phyloP scores from a whole-genome alignment of 2,113 vertebrate genomes.

The Microtus richardsoni region DNA sequence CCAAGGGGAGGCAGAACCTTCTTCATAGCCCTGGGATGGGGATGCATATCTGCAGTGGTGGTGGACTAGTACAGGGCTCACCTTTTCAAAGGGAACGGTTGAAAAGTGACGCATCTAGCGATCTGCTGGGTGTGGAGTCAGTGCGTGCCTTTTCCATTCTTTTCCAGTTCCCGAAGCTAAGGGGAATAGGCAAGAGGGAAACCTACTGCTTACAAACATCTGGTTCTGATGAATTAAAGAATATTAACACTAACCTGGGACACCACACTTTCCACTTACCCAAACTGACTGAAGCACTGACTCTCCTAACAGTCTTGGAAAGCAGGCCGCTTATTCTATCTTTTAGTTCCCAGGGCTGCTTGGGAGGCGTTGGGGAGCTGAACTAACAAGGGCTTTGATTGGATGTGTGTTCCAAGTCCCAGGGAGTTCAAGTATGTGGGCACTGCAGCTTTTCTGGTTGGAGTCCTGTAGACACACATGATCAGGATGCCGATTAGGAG shows the following conservation, averaged over 20 bases:
- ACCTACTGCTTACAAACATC: not conserved
- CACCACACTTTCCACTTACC: conserved; percentile 37
- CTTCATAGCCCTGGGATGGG: not conserved
- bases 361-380: not conserved
- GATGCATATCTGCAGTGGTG: not conserved
- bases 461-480: not conserved
- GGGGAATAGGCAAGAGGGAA: not conserved
- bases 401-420: not conserved
- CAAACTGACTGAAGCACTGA: not conserved
- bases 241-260: not conserved
- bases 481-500: not conserved
- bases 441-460: not conserved
- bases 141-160: not conserved
- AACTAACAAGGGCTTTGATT: not conserved
- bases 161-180: not conserved
- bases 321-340: not conserved
- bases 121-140: not conserved
- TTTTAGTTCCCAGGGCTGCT: not conserved
- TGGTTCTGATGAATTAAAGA: conserved; percentile 57
- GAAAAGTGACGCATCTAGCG: not conserved
- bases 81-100: not conserved
- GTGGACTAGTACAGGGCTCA: not conserved
- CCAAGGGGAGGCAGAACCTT: not conserved
- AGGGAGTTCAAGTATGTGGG: too few relatives aligned
- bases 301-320: conserved; percentile 20